Evolutionary conservation across 2,888 invertebrate genomes (phyloP), one percentile per base, ranked within the genome.

Genomic region (Cenopis cana): DNA sequence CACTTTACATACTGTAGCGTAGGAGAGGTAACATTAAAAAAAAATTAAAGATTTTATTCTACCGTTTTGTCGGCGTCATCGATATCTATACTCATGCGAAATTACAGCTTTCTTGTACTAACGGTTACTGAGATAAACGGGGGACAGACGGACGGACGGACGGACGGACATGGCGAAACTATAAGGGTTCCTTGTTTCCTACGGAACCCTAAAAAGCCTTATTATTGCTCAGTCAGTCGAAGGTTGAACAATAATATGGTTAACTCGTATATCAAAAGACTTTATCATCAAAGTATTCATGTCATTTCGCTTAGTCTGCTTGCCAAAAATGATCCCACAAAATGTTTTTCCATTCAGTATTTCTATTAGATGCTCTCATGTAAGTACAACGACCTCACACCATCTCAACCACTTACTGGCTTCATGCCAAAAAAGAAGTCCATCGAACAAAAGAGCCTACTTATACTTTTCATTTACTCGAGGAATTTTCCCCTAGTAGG

Each of bases 271-370:
- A 12, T 38, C 12, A 38, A 38, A 46, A 46, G n/a, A 46, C 8
- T n/a, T 46, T n/a, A 46, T 46, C n/a, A 8, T 46, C 8, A 8
- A n/a, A 46, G 46, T 46, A 46, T 84, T n/a, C 82, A 81, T 81
- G 77, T 18, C 11, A 59, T 12, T 41, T 10, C 49, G 9, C 24
- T 20, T 46, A 12, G 6, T 46, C 50, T 17, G 1, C 18, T 50
- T 50, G 33, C 29, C n/a, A 56, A n/a, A 56, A 55, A 33, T 36
- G 5, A 14, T 17, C 17, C 11, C 17, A 56, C 33, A 33, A 55
- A 56, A 56, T 24, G n/a, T 8, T 56, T n/a, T 33, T 33, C 56
- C 56, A 56, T 56, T 57, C 38, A 38, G 38, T 57, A 20, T 12
- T 18, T 38, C 36, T 38, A 38, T 38, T 12, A 20, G 38, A 17